Conservation (phyloP, 2,113 vertebrate genomes). For the Hirundichthys speculiger region DNA sequence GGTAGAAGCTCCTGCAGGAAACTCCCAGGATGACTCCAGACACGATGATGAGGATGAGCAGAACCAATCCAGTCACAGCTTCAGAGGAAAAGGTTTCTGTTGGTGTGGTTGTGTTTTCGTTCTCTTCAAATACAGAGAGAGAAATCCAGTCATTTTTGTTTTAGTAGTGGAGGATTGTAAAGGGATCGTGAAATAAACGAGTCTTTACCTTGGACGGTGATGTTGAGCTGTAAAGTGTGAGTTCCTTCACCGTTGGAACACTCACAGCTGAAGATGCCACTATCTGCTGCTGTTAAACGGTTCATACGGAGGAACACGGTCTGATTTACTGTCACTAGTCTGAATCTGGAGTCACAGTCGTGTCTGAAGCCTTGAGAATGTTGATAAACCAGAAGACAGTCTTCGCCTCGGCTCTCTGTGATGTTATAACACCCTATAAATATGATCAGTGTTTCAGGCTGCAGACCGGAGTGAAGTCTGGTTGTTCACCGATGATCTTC, state of each 20-base stretch:
- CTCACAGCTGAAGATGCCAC: slow-evolving; percentile 10
- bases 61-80: background rate
- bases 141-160: no score
- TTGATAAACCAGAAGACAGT: background rate
- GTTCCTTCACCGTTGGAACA: rapidly evolving
- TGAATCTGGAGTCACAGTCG: slow-evolving; percentile 24
- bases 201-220: slow-evolving; percentile 30
- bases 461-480: slow-evolving; percentile 12
- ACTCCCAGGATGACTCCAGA: background rate
- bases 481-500: slow-evolving; percentile 10
- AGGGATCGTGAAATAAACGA: background rate
- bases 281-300: slow-evolving; percentile 23
- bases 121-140: background rate
- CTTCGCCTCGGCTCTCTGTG: background rate
- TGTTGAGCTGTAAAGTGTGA: background rate
- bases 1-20: background rate
- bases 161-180: background rate
- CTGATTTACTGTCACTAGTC: background rate
- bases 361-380: rapidly evolving
- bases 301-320: slow-evolving; percentile 31
- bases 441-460: background rate
- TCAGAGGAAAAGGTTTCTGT: background rate
- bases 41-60: background rate
- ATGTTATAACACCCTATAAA: background rate
- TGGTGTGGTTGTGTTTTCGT: no score